A percentile compares a stretch with the other conserved stretches of the same genome.
Evolutionary conservation across 23 tunicate species (phyloP).

Genomic region (Phallusia fumigata): DNA sequence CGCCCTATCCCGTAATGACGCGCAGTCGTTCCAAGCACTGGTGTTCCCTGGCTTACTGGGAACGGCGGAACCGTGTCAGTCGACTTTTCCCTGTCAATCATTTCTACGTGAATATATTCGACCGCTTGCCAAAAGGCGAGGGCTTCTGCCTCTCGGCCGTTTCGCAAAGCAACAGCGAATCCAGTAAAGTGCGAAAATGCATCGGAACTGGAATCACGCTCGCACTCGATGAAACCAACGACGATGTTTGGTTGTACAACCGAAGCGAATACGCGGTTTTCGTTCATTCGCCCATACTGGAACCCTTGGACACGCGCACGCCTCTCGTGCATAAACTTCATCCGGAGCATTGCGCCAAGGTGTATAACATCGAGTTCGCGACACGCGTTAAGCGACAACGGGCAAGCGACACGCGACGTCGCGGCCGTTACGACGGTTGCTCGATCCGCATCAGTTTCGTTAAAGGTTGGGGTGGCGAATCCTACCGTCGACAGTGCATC

Average conservation of each 20-base stretch:
- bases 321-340: slow-evolving; percentile 30
- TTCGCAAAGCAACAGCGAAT: neutral
- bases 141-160: slow-evolving; percentile 43
- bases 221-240: slow-evolving; percentile 2
- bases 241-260: slow-evolving; percentile 30
- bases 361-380: slow-evolving; percentile 19
- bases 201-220: slow-evolving; percentile 41
- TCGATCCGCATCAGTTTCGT: slow-evolving; percentile 9
- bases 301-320: slow-evolving; percentile 21
- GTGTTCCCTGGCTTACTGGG: slow-evolving; percentile 42
- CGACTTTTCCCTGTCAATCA: slow-evolving; percentile 25
- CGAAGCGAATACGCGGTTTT: slow-evolving; percentile 31
- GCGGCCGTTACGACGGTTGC: slow-evolving; percentile 6
- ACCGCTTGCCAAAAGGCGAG: slow-evolving; percentile 23
- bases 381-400: slow-evolving; percentile 12
- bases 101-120: slow-evolving; percentile 32
- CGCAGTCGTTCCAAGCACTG: slow-evolving; percentile 14
- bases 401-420: slow-evolving; percentile 10
- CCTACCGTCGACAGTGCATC: slow-evolving; percentile 5
- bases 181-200: slow-evolving; percentile 18
- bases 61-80: slow-evolving; percentile 31
- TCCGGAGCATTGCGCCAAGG: slow-evolving; percentile 18
- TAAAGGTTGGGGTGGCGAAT: slow-evolving; percentile 14
- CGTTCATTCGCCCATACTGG: slow-evolving; percentile 27
- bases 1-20: slow-evolving; percentile 26